These are phyloP conservation scores for Actias luna DNA, from an alignment of 2,888 invertebrate genomes.

Conservation along the genomic window DNA sequence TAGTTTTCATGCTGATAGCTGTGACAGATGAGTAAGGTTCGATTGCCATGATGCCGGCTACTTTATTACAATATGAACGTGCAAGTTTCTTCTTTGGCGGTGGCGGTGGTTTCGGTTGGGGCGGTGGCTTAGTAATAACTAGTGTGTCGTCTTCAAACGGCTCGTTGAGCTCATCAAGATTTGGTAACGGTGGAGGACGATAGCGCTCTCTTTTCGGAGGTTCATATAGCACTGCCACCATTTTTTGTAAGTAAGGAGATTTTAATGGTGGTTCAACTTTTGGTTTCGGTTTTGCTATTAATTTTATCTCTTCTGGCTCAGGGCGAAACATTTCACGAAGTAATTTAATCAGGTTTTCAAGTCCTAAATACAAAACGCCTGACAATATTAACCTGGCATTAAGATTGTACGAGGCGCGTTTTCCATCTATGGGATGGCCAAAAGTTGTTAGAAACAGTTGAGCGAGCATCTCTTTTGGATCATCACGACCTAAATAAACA, in stretches of 20 bases:
- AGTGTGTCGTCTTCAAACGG: conserved; percentile 59
- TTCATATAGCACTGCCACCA: conserved; percentile 51
- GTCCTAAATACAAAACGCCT: conserved; percentile 61
- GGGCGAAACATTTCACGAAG: conserved; percentile 55
- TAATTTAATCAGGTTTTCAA: conserved; percentile 48
- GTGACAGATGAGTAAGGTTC: conserved; percentile 40
- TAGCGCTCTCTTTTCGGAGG: conserved; percentile 40
- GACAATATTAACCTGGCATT: conserved; percentile 66
- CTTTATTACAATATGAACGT: conserved; percentile 50
- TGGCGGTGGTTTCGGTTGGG: conserved; percentile 60
- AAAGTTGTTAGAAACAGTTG: conserved; percentile 54
- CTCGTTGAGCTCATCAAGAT: conserved; percentile 59
- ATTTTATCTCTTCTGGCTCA: conserved; percentile 31
- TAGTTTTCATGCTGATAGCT: conserved; percentile 36
- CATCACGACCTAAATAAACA: conserved; percentile 50
- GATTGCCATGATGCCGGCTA: conserved; percentile 54
- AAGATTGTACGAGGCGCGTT: conserved; percentile 48
- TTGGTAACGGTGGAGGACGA: conserved; percentile 57
- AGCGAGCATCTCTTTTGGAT: conserved; percentile 66
- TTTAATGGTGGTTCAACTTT: conserved; percentile 38
- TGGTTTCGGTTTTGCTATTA: conserved; percentile 38
- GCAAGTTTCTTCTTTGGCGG: conserved; percentile 62
- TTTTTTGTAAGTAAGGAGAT: conserved; percentile 64
- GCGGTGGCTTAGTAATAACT: conserved; percentile 45
- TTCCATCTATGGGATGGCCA: conserved; percentile 56